phyloP scores from a whole-genome alignment of 2,113 vertebrate species.

The Chaetodon auriga region DNA sequence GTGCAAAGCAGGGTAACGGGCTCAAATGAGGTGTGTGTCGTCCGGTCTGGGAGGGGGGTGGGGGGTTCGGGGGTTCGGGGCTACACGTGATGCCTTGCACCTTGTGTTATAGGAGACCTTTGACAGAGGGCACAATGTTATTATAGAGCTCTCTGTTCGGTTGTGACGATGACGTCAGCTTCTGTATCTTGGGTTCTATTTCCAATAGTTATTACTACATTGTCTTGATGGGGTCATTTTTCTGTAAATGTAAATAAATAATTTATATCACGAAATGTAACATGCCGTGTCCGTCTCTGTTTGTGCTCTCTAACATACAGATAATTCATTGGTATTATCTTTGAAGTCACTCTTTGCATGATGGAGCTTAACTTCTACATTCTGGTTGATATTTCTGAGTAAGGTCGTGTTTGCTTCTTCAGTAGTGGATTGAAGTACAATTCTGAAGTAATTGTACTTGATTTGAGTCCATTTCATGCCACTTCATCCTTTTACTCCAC shows the following conservation, averaged over 20 bases:
- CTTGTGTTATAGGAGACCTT: slow-evolving; percentile 99
- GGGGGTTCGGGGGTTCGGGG: slow-evolving; percentile 66
- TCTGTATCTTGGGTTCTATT: slow-evolving; percentile 94
- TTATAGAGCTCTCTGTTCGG: slow-evolving; percentile 93
- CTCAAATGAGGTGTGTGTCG: slow-evolving; percentile 64
- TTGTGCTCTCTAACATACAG: not conserved
- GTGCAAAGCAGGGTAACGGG: slow-evolving; percentile 73
- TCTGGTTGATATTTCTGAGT: too few species aligned
- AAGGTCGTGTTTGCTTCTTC: too few species aligned
- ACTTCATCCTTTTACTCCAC: not conserved
- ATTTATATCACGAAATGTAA: slow-evolving; percentile 97
- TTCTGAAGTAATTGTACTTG: too few species aligned
- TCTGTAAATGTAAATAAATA: slow-evolving; percentile 99
- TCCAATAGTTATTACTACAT: slow-evolving; percentile 99
- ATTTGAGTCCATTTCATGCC: not conserved
- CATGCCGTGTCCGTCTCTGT: slow-evolving; percentile 37
- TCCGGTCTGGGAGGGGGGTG: slow-evolving; percentile 35
- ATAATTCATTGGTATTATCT: not conserved
- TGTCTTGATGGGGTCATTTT: slow-evolving; percentile 99
- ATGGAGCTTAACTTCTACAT: too few species aligned
- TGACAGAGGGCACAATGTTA: slow-evolving; percentile 92
- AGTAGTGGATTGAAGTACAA: too few species aligned
- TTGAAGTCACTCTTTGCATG: too few species aligned
- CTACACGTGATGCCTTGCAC: slow-evolving; percentile 99
- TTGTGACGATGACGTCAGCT: slow-evolving; percentile 87